Base-by-base conservation (phyloP, 1,140 invertebrate genomes). In the Probaryconus sp. region DNA sequence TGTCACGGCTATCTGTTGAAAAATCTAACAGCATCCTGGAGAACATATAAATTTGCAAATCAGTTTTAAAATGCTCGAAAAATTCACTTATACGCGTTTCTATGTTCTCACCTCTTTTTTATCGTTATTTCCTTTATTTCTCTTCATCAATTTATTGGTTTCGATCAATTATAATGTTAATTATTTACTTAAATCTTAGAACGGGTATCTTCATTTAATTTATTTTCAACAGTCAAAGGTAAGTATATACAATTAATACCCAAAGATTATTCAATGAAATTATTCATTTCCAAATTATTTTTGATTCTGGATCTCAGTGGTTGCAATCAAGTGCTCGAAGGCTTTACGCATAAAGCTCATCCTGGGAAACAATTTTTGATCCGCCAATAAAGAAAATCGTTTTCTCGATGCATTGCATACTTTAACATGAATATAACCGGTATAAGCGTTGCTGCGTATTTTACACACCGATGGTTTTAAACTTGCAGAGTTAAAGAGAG, bases 11-110 rank as follows among this genome's bases (percentile, higher is more conserved):
- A 76, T 76, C 72, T 4, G 21, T 10, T 35, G 61, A 69, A 70
- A 65, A 76, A 76, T 76, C 72, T 70, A 58, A 56, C 72, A 61
- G 65, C 72, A 69, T 69, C 65, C 65, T 16, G 58, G 45, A 50
- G 71, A 33, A 65, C 58, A 58, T 60, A 69, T 75, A 75, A 68
- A 75, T 76, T 76, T 76, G 65, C 72, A 70, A 70, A 76, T 76
- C 72, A 65, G 58, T 35, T 55, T 48, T 40, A 50, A 30, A 60
- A 43, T 40, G 24, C 35, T 63, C 26, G 35, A 68, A 64, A 40
- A 48, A 51, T 26, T 56, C 20, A 35, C 30, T 42, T 42, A 20
- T 33, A 17, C 24, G 18, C 40, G 35, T 51, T 45, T 33, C 24
- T 14, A 42, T 17, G 7, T 53, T 31, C 35, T 30, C 16, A 35